Evolutionary conservation across 2,797 vertebrate genomes (phyloP), one percentile per base, ranked within the genome.

Genomic region (Muraenolepis orangiensis): DNA sequence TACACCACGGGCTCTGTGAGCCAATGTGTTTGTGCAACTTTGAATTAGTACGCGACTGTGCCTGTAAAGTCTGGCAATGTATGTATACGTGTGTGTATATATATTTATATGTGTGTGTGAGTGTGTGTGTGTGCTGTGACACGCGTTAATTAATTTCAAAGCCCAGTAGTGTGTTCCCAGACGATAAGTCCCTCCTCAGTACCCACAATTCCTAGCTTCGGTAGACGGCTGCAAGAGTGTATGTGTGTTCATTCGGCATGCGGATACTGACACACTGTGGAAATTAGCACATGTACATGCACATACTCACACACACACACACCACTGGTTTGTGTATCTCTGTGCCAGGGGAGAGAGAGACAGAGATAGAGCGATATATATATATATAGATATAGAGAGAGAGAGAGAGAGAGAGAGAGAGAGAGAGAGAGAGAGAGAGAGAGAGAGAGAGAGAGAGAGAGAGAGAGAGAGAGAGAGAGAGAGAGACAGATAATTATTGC

Each of bases 131-230:
- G 85, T 87, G 79, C 72, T 72, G 77, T 66, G 61, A 87, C 85
- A 88, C 79, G 84, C 91, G 90, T 92, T 93, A 93, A 94, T 94
- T 93, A 91, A 93, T 92, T 94, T 93, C 91, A 94, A 93, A 93
- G 90, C 88, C 85, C 85, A 82, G 84, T 87, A 89, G 90, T 91
- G 87, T 90, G 88, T 82, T 90, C 85, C 90, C 85, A 57, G 87
- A 91, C 90, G 90, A 91, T 93, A 94, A 92, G 89, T 92, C 91
- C 91, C 92, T 93, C 93, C 93, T 91, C 82, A 91, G 87, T 93
- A 91, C 91, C 92, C 90, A 91, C 82, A 93, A 92, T 92, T 89
- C 91, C 85, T 87, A 87, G 86, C 91, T 86, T 78, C 74, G 89
- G 84, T 86, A 91, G 90, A 93, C 89, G 86, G 85, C 85, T 87